These are phyloP conservation scores for Pseudomyrmex concolor DNA, from an alignment of 1,140 invertebrate genomes.

Conservation along the genomic window DNA sequence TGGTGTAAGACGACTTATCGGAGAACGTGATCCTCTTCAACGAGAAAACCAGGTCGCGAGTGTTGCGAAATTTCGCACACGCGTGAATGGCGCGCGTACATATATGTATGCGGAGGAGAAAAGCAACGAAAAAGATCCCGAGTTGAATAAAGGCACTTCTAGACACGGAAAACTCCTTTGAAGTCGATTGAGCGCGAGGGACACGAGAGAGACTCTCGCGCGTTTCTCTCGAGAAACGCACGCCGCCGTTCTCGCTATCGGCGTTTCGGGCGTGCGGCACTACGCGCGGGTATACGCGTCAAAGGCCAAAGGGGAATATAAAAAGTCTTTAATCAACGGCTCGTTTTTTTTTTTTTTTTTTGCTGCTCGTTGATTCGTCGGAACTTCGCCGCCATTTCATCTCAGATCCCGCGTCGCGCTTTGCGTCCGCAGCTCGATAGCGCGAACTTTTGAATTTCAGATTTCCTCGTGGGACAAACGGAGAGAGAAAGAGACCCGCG, in stretches of 20 bases:
- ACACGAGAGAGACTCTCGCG: background rate
- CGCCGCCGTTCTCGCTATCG: constrained; percentile 16
- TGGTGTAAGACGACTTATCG: constrained; percentile 4
- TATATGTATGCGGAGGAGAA: constrained; percentile 1
- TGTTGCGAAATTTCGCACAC: background rate
- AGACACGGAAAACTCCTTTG: constrained; percentile 56
- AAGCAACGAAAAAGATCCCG: background rate
- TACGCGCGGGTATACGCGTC: background rate
- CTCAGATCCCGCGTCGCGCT: constrained; percentile 35
- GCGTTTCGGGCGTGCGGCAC: background rate
- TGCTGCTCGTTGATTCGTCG: constrained; percentile 33
- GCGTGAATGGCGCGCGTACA: background rate
- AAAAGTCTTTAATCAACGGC: constrained; percentile 54
- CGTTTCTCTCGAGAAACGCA: constrained; percentile 32
- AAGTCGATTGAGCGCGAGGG: constrained; percentile 45
- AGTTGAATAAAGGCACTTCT: constrained; percentile 30
- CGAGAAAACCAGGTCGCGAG: background rate
- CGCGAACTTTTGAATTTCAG: constrained; percentile 43
- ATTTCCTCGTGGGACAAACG: constrained; percentile 5
- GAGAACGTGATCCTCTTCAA: constrained; percentile 3
- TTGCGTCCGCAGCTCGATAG: background rate
- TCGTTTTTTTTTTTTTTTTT: constrained; percentile 26
- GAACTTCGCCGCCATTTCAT: constrained; percentile 44
- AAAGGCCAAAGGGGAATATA: constrained; percentile 50
- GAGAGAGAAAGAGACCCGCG: background rate